Conservation (phyloP, 2,797 vertebrate genomes). For the Bovichtus diacanthus region DNA sequence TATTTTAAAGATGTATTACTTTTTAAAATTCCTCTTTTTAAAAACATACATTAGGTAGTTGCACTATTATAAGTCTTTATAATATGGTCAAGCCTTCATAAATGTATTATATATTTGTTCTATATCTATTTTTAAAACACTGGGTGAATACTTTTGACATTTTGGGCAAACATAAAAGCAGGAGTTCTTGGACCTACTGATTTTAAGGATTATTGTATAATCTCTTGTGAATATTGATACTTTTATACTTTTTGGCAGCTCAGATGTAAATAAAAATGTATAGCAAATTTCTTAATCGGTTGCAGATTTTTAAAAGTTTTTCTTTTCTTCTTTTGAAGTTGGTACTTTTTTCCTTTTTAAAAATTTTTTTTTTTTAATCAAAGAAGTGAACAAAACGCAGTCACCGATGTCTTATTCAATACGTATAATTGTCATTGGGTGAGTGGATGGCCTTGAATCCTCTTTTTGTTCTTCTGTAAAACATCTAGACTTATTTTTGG, state of each 20-base stretch:
- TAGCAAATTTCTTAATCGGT: conserved; percentile 90
- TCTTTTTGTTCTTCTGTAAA: conserved; percentile 51
- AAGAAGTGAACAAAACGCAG: conserved; percentile 72
- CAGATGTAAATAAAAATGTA: conserved; percentile 96
- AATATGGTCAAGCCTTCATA: conserved; percentile 75
- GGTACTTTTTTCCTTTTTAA: conserved; percentile 88
- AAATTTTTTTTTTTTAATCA: conserved; percentile 4
- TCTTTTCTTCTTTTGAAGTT: conserved; percentile 69
- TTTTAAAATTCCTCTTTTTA: conserved; percentile 75
- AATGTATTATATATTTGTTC: conserved; percentile 79
- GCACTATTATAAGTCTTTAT: conserved; percentile 89
- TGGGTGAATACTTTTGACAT: conserved; percentile 86
- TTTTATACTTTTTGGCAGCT: conserved; percentile 96
- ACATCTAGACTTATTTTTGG: conserved; percentile 38
- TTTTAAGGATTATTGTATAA: conserved; percentile 88
- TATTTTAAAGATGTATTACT: conserved; percentile 83
- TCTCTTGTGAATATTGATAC: conserved; percentile 92
- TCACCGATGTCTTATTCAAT: conserved; percentile 78
- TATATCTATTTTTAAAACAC: conserved; percentile 88
- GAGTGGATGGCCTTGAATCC: conserved; percentile 59
- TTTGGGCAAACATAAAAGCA: conserved; percentile 85
- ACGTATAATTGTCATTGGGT: conserved; percentile 49
- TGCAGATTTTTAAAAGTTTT: conserved; percentile 85
- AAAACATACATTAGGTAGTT: conserved; percentile 79
- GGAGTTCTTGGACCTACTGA: conserved; percentile 89